Conservation (phyloP, 2,113 vertebrate species). For the Emydura subglobosa region DNA sequence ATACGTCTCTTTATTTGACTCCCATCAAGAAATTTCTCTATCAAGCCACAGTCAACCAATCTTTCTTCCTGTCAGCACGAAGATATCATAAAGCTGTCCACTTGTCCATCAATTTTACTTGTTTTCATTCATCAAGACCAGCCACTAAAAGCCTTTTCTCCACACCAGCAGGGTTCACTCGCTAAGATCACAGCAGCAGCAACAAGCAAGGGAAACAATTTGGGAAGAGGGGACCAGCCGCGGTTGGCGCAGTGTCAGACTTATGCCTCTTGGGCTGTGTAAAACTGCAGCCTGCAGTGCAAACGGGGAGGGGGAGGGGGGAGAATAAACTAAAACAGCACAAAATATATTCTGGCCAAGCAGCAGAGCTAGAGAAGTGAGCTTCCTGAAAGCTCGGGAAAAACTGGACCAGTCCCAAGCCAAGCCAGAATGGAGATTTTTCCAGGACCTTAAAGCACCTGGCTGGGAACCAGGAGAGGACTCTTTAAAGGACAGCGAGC, state of each 20-base stretch:
- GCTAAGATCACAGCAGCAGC: neutral
- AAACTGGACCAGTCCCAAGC: fast-evolving
- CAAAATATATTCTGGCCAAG: fast-evolving
- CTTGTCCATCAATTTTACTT: slow-evolving; percentile 59
- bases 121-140: slow-evolving; percentile 49
- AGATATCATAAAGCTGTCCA: slow-evolving; percentile 38
- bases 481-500: too few relatives aligned
- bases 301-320: neutral
- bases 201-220: neutral
- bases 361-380: fast-evolving
- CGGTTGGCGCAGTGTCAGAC: neutral
- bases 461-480: too few relatives aligned
- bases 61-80: slow-evolving; percentile 40
- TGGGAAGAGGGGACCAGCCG: neutral
- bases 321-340: neutral
- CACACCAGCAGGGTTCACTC: neutral
- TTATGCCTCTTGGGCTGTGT: neutral
- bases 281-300: neutral
- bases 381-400: fast-evolving
- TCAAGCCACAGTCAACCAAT: slow-evolving; percentile 47
- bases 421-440: neutral
- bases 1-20: neutral
- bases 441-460: neutral
- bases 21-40: slow-evolving; percentile 39
- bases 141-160: slow-evolving; percentile 15